Percentiles rank a stretch among this genome's conserved stretches.
phyloP scores from a whole-genome alignment of 1,140 invertebrate species.

The Megalonaias nervosa region DNA sequence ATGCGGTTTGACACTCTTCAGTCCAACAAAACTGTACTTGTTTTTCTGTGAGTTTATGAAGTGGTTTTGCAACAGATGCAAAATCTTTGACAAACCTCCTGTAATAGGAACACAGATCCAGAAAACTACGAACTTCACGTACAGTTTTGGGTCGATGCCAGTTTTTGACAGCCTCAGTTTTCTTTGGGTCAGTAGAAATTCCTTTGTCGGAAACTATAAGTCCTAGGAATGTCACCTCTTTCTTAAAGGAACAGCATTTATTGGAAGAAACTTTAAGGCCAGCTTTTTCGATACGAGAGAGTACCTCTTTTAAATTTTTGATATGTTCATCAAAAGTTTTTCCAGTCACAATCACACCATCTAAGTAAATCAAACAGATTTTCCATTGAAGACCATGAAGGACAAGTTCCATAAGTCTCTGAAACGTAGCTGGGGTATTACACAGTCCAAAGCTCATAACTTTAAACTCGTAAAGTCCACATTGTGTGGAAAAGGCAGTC shows the following conservation, averaged over 20 bases:
- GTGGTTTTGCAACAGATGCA: slow-evolving; percentile 29
- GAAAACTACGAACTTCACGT: slow-evolving; percentile 34
- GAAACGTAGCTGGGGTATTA: neutral
- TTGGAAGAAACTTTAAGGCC: too few species aligned
- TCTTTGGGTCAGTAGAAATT: too few species aligned
- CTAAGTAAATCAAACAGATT: neutral
- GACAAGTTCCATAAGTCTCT: slow-evolving; percentile 7
- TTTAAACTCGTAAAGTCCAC: too few species aligned
- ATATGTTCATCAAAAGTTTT: too few species aligned
- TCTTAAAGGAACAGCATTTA: too few species aligned
- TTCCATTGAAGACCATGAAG: neutral
- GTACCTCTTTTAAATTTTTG: slow-evolving; percentile 4
- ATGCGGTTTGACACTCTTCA: slow-evolving; percentile 31
- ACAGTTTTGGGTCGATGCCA: slow-evolving; percentile 35
- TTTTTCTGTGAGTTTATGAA: slow-evolving; percentile 31
- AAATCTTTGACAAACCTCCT: slow-evolving; percentile 27
- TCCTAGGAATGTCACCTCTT: too few species aligned
- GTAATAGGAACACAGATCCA: slow-evolving; percentile 30
- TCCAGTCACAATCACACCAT: neutral
- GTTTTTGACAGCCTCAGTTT: neutral
- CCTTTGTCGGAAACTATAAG: too few species aligned
- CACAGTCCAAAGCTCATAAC: too few species aligned
- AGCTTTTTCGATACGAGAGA: slow-evolving; percentile 13
- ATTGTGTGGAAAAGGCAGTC: too few species aligned
- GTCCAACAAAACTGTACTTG: slow-evolving; percentile 24